These are phyloP conservation scores for Epiperipatus broadwayi DNA, from an alignment of 2,888 invertebrate genomes.

Conservation along the genomic window DNA sequence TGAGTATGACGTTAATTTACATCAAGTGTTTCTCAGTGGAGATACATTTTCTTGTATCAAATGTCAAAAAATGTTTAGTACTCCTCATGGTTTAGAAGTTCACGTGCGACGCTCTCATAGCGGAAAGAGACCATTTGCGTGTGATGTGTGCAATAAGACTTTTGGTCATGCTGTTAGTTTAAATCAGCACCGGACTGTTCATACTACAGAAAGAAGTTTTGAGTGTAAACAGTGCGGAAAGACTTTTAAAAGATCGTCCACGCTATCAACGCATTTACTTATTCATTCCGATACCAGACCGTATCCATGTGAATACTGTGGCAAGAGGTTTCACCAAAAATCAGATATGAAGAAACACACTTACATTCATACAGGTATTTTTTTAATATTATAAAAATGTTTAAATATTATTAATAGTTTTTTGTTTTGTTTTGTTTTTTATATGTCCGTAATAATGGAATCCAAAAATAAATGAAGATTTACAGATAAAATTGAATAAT, in stretches of 20 bases:
- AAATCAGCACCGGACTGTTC: slow-evolving; percentile 82
- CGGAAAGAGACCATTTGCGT: slow-evolving; percentile 84
- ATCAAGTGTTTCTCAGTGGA: too few relatives aligned
- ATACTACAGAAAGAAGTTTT: slow-evolving; percentile 66
- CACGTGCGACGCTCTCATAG: slow-evolving; percentile 29
- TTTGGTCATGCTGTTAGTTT: slow-evolving; percentile 93
- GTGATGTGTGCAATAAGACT: slow-evolving; percentile 90
- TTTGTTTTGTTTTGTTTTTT: too few relatives aligned
- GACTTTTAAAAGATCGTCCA: slow-evolving; percentile 34
- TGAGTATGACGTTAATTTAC: too few relatives aligned
- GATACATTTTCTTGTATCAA: slow-evolving; percentile 21
- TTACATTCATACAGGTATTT: slow-evolving; percentile 29
- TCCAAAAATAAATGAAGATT: too few relatives aligned
- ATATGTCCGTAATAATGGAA: too few relatives aligned
- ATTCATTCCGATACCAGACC: slow-evolving; percentile 35
- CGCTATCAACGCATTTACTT: slow-evolving; percentile 35
- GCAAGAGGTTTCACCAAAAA: slow-evolving; percentile 31
- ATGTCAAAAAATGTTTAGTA: slow-evolving; percentile 30
- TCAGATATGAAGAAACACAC: slow-evolving; percentile 33
- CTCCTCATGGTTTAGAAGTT: slow-evolving; percentile 30
- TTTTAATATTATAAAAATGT: too few relatives aligned
- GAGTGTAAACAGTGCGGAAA: slow-evolving; percentile 32
- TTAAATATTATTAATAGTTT: too few relatives aligned
- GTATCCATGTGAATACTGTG: slow-evolving; percentile 30
- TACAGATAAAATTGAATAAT: too few relatives aligned